Conservation (phyloP, 1,140 invertebrate genomes). For the Vanessa atalanta region DNA sequence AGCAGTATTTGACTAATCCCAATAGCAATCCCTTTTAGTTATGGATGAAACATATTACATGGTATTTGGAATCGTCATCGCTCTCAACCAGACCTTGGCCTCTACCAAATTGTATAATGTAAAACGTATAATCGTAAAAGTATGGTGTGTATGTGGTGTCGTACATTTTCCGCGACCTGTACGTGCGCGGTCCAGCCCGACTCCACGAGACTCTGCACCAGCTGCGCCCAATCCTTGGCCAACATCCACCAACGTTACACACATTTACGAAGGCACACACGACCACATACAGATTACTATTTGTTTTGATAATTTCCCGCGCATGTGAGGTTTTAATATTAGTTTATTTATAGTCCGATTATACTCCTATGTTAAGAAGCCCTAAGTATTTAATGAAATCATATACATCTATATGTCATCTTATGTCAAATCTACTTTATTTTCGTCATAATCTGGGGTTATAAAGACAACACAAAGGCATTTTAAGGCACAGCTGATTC, state of each 20-base stretch:
- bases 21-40: too few species aligned
- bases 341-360: too few species aligned
- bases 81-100: slow-evolving; percentile 22
- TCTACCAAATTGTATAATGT: slow-evolving; percentile 29
- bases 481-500: too few species aligned
- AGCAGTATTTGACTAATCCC: too few species aligned
- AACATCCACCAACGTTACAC: slow-evolving; percentile 77
- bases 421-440: too few species aligned
- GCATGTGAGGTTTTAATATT: too few species aligned
- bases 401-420: too few species aligned
- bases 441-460: too few species aligned
- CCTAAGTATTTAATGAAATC: too few species aligned
- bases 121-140: slow-evolving; percentile 31
- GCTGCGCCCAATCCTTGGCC: slow-evolving; percentile 88
- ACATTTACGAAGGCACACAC: slow-evolving; percentile 53
- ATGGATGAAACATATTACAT: too few species aligned
- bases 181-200: slow-evolving; percentile 89
- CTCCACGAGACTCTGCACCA: slow-evolving; percentile 89
- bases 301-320: slow-evolving; percentile 1
- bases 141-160: slow-evolving; percentile 51
- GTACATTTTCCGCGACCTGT: slow-evolving; percentile 84
- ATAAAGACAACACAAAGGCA: too few species aligned
- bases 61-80: not conserved
- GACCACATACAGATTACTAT: slow-evolving; percentile 30
- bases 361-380: too few species aligned